Conservation (phyloP, 2,113 vertebrate genomes). For the Chinchilla lanigera region DNA sequence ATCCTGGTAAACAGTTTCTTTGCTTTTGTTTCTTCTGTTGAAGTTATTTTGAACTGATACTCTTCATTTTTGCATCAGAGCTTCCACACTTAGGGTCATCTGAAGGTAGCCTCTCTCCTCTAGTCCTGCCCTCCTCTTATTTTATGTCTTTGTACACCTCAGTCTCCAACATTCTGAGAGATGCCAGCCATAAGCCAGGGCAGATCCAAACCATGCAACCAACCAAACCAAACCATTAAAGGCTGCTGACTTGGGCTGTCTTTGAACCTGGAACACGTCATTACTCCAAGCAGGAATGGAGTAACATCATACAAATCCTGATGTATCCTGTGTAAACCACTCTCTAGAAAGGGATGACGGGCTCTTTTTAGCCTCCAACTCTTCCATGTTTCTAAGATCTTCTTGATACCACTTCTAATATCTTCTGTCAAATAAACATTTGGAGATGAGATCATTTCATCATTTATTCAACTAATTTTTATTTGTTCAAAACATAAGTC, state of each 20-base stretch:
- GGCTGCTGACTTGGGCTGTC: background rate
- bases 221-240: too few species aligned
- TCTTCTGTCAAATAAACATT: slow-evolving; percentile 35
- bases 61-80: background rate
- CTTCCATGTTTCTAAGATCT: background rate
- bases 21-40: background rate
- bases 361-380: background rate
- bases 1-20: background rate
- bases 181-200: background rate
- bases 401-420: background rate
- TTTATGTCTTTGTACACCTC: background rate
- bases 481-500: slow-evolving; percentile 7
- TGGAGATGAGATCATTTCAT: background rate
- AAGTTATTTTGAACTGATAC: background rate
- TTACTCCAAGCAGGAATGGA: background rate
- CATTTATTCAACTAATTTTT: slow-evolving; percentile 12
- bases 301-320: background rate
- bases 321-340: background rate
- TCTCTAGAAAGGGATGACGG: background rate
- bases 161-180: background rate
- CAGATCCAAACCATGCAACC: background rate
- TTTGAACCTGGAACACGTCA: background rate
- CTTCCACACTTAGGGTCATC: background rate
- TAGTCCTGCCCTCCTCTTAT: background rate
- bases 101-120: background rate